Percentiles rank a stretch among this genome's conserved stretches.
Conservation (phyloP, 2,113 vertebrate species). For the Bos taurus region ARS-UCD2.0 NC_037350.1:15013501-15014000, state of each 20-base stretch:
- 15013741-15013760: conserved; percentile 13
- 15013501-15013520: background rate
- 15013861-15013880: background rate
- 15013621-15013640: background rate
- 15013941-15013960: background rate
- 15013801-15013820: conserved; percentile 23
- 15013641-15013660: conserved; percentile 27
- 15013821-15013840: background rate
- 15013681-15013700: background rate
- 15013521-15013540: background rate
- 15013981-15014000: background rate
- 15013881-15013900: background rate
- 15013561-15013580: background rate
- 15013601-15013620: background rate
- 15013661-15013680: background rate
- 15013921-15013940: background rate
- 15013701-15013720: background rate
- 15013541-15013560: background rate
- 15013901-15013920: background rate
- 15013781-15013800: conserved; percentile 12
- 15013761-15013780: conserved; percentile 33
- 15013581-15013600: background rate
- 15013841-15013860: background rate
- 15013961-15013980: background rate
- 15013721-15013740: conserved; percentile 2